phyloP scores from a whole-genome alignment of 1,140 invertebrate species.

The Anastrepha ludens region DNA sequence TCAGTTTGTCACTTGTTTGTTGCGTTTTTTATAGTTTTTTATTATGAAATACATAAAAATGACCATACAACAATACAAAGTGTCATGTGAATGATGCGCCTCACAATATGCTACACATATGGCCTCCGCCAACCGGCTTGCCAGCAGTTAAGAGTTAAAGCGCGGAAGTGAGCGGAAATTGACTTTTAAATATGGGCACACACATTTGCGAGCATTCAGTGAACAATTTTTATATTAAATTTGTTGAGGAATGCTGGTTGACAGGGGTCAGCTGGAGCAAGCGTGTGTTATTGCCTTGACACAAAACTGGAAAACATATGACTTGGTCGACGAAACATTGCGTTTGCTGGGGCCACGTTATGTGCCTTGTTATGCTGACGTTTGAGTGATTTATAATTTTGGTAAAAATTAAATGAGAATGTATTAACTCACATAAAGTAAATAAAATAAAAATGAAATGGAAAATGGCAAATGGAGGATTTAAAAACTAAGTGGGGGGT shows the following conservation, averaged over 20 bases:
- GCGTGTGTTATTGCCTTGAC: background rate
- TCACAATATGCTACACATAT: slow-evolving; percentile 45
- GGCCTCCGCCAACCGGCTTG: background rate
- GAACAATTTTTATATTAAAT: slow-evolving; percentile 19
- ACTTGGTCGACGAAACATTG: slow-evolving; percentile 31
- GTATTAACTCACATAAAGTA: background rate
- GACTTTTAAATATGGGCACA: slow-evolving; percentile 40
- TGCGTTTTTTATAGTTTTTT: slow-evolving; percentile 17
- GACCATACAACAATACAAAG: slow-evolving; percentile 45
- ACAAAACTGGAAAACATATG: background rate
- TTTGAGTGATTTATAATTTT: slow-evolving; percentile 51
- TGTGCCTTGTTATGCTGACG: slow-evolving; percentile 5
- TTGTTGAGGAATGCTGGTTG: slow-evolving; percentile 16
- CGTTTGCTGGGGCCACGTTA: background rate
- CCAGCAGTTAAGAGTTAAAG: slow-evolving; percentile 24
- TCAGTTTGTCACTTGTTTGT: slow-evolving; percentile 38
- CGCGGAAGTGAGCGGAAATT: slow-evolving; percentile 43
- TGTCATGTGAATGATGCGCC: slow-evolving; percentile 45
- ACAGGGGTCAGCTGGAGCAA: slow-evolving; percentile 8
- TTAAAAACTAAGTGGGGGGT: too few species aligned
- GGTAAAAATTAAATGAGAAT: background rate
- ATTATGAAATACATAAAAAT: slow-evolving; percentile 42
- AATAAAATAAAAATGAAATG: background rate
- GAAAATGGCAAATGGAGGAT: too few species aligned
- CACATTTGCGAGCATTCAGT: slow-evolving; percentile 18